A percentile compares a stretch with the other conserved stretches of the same genome.
Evolutionary conservation across 2,113 vertebrate species (phyloP).

Genomic region (Periophthalmodon schlosseri): DNA sequence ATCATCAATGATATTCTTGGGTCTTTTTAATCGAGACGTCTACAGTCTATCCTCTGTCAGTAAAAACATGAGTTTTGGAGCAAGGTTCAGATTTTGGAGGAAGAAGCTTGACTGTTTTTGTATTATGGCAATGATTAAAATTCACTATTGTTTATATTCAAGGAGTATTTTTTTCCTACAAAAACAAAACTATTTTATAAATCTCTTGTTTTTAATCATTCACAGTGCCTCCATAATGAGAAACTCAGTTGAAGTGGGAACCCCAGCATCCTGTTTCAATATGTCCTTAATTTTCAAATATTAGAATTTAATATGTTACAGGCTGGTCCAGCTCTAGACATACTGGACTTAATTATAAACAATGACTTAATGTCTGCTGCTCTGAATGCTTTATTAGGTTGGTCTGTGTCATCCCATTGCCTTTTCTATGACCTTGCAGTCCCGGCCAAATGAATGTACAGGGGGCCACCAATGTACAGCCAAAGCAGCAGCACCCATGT

Average conservation of each 20-base stretch:
- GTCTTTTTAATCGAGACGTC: no score
- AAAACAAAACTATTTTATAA: neutral
- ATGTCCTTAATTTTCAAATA: neutral
- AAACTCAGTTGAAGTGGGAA: neutral
- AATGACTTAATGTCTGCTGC: conserved; percentile 16
- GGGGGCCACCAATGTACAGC: conserved; percentile 59
- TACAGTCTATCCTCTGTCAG: no score
- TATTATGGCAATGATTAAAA: no score
- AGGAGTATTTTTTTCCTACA: neutral
- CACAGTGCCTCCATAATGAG: neutral
- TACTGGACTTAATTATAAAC: neutral
- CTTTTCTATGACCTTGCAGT: conserved; percentile 43
- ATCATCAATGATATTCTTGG: no score
- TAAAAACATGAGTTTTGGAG: no score
- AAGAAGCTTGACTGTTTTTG: no score
- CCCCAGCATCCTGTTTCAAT: neutral
- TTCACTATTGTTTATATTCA: no score
- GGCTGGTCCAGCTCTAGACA: neutral
- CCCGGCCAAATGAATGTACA: conserved; percentile 17
- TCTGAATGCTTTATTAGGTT: neutral
- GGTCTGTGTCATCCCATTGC: conserved; percentile 39
- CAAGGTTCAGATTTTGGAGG: no score
- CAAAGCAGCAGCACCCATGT: conserved; percentile 54
- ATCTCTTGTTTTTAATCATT: neutral
- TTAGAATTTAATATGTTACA: neutral